Base-by-base conservation (phyloP, 2,113 vertebrate species). In the Semicossyphus pulcher region DNA sequence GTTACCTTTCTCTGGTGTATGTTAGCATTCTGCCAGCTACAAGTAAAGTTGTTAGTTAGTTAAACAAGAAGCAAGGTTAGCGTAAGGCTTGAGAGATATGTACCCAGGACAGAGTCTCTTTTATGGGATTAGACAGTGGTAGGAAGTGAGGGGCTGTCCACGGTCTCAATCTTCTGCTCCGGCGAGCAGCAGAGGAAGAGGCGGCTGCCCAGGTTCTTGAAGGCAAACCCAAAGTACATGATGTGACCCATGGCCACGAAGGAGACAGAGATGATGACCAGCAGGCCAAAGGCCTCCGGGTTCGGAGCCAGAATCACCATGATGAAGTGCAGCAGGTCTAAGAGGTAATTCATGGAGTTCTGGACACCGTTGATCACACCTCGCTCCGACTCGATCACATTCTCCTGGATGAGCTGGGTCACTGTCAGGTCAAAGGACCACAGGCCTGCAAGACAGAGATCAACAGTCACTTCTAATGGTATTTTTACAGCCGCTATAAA, bases 281-380 rank as follows among this genome's bases (percentile, higher is more conserved):
- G 92, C 80, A 99, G 91, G 3, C 98, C 98, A 21, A 99, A 99
- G 66, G 97, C 96, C 91, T 99, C 97, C 0, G 95, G 96, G 68
- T 99, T 99, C 0, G 98, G 97, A 7, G 97, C 98, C 90, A 99
- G 91, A 86, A 99, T 99, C 85, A 99, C 98, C 97, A 99, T 98
- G 94, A 99, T 96, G 93, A 99, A 99, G 93, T 99, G 98, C 89
- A 99, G 91, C 67, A 99, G 95, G 87, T 99, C 98, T 20, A 99
- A 93, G 82, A 99, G 97, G 72, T 99, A 99, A 89, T 99, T 99
- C 97, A 99, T 98, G 90, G 98, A 99, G 94, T 99, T 99, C 90
- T 99, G 98, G 85, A 99, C 97, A 21, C 97, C 98, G 0, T 98
- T 99, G 91, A 99, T 96, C 86, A 99, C 92, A 49, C 98, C 98